Evolutionary conservation across 1,140 invertebrate genomes (phyloP), one percentile per base, ranked within the genome.

Genomic region (Drosophila burlai): DNA sequence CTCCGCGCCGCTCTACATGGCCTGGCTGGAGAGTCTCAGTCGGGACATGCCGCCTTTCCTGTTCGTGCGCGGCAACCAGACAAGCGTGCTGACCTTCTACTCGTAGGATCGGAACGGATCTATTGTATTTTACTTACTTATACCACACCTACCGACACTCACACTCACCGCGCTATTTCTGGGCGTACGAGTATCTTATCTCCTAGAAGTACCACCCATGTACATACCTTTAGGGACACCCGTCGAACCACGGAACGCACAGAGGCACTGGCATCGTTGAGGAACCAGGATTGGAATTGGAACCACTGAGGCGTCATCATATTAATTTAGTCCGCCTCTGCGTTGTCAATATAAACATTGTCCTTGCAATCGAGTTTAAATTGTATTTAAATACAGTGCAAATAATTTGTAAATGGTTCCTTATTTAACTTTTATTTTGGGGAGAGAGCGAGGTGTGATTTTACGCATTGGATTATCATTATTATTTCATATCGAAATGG

Each of bases 61-160:
- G 63, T 95, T 99, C 49, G 96, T 99, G 52, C 94, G 98, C 82
- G 98, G 98, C 72, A 99, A 99, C 93, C 98, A 99, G 93, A 97
- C 96, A 9, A 98, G 98, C 80, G 98, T 99, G 40, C 95, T 99
- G 61, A 99, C 98, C 45, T 99, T 98, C 94, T 99, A 99, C 94
- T 99, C 98, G 45, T 99, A 96, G 95, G 38, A 52, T 26, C 5
- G n/a, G 40, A 45, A 54, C 38, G 21, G 63, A 54, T 65, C 49
- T 63, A 64, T 62, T 74, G 60, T 72, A 72, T 74, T 75, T 47
- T 71, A 65, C 78, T 78, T 86, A 62, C 54, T 57, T 57, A 57
- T 57, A 6, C 54, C 36, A 57, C 60, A 71, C 76, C 67, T 65
- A 63, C 60, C 26, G 50, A 66, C 78, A 82, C 65, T 58, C 68